Percentiles rank a stretch among this genome's conserved stretches.
Conservation (phyloP, 2,797 vertebrate genomes). For the Lepilemur septentrionalis region DNA sequence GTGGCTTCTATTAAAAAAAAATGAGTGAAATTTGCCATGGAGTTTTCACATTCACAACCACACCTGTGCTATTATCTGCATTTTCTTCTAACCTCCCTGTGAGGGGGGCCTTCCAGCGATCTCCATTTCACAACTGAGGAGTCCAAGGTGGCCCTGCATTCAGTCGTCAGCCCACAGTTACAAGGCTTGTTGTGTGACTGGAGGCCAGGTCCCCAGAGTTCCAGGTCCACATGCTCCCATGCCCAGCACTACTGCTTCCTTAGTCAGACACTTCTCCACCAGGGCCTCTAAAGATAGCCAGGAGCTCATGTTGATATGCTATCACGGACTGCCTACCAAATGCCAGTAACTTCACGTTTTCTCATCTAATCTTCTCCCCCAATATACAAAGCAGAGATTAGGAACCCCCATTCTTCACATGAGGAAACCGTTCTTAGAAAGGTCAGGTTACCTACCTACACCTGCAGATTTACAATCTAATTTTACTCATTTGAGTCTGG, state of each 20-base stretch:
- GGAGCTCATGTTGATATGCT: background rate
- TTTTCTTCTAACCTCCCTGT: background rate
- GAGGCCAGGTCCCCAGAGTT: background rate
- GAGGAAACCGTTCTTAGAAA: background rate
- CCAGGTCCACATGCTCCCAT: too few relatives aligned
- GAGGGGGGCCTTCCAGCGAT: background rate
- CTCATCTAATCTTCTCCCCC: background rate
- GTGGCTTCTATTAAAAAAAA: background rate
- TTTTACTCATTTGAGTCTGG: background rate
- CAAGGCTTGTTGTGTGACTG: background rate
- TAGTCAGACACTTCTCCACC: background rate
- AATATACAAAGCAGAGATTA: background rate
- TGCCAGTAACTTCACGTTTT: background rate
- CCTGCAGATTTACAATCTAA: background rate
- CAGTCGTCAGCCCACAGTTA: background rate
- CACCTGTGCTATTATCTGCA: background rate
- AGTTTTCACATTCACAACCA: background rate
- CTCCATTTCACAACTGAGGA: background rate
- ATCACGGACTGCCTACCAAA: background rate
- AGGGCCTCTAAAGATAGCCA: background rate
- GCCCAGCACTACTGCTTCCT: background rate
- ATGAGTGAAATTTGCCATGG: background rate
- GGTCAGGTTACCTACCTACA: background rate
- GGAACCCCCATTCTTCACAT: background rate
- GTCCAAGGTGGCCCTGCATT: fast-evolving